phyloP scores from a whole-genome alignment of 2,797 vertebrate genomes.

The Molossus molossus region DNA sequence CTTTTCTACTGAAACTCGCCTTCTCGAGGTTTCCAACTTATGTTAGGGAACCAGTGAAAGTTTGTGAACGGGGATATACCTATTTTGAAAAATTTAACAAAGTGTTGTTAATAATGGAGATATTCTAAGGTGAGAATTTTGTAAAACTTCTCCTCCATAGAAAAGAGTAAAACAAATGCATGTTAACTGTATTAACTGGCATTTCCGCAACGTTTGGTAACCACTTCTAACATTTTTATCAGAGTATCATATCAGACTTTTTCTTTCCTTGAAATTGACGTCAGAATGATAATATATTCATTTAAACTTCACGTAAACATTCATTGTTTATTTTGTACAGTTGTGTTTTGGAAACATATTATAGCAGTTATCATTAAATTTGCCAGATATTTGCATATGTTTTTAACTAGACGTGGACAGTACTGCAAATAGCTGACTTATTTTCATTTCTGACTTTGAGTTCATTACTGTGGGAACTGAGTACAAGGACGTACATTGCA shows the following conservation, averaged over 20 bases:
- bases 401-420: background rate
- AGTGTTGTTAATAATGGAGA: background rate
- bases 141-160: background rate
- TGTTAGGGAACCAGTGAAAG: background rate
- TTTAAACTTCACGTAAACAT: background rate
- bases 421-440: background rate
- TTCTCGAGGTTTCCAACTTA: background rate
- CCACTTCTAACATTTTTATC: background rate
- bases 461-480: background rate
- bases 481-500: background rate
- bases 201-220: background rate
- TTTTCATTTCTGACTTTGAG: background rate
- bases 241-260: background rate
- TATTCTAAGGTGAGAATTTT: background rate
- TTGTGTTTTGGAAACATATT: background rate
- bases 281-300: background rate
- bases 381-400: background rate
- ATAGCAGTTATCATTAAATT: background rate
- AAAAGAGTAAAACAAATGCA: background rate
- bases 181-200: background rate
- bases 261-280: slow-evolving; percentile 33
- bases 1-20: background rate
- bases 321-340: background rate
- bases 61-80: background rate
- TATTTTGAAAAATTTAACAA: background rate